Conservation (phyloP, 2,113 vertebrate species). For the Chionis minor region DNA sequence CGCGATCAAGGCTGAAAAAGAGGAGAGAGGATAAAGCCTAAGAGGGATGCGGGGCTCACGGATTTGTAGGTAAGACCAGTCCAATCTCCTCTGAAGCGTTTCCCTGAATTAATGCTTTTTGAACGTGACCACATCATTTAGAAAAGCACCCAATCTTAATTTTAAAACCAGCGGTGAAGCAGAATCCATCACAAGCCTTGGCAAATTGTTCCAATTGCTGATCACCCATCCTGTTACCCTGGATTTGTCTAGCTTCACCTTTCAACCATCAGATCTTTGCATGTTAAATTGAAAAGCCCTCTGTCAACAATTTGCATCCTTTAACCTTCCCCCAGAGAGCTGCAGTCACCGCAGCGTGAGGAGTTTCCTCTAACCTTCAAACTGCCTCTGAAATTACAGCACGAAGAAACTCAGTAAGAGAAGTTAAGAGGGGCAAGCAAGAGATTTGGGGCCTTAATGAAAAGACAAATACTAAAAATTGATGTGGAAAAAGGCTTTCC, state of each 20-base stretch:
- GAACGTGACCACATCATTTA: background rate
- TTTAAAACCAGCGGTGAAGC: background rate
- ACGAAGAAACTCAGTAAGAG: background rate
- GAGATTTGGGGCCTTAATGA: background rate
- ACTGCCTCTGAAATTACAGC: background rate
- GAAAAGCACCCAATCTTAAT: background rate
- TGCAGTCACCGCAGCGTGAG: constrained; percentile 22
- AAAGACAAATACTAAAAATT: background rate
- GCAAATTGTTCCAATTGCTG: background rate
- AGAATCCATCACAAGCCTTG: background rate
- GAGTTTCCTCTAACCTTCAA: constrained; percentile 49
- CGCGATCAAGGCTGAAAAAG: background rate
- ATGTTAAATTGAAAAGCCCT: constrained; percentile 55
- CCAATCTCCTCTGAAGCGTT: fast-evolving
- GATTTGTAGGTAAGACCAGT: fast-evolving
- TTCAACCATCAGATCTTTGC: constrained; percentile 36
- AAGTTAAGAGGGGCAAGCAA: background rate
- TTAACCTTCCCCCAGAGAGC: constrained; percentile 54
- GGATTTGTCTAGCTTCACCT: constrained; percentile 46
- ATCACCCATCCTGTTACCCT: background rate
- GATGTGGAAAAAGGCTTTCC: background rate
- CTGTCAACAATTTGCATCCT: constrained; percentile 63
- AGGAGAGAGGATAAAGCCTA: background rate
- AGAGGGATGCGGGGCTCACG: background rate
- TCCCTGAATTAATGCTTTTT: background rate